phyloP scores from a whole-genome alignment of 2,797 vertebrate genomes.

The Cyclura pinguis region DNA sequence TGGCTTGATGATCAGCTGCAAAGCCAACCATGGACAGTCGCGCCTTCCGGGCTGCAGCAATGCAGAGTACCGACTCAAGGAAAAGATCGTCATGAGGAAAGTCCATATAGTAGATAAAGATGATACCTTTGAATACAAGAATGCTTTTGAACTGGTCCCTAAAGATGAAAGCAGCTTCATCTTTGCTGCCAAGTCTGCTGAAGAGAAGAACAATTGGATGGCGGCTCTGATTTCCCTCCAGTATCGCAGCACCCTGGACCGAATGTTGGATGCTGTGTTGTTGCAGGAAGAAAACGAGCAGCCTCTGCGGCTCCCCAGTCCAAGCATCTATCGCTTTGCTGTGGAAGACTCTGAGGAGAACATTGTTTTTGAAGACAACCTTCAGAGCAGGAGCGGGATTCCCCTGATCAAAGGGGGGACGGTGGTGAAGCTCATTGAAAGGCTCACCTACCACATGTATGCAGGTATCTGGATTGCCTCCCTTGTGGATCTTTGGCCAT shows the following conservation, averaged over 20 bases:
- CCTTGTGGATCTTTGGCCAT: too few species aligned
- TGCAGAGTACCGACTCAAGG: constrained; percentile 94
- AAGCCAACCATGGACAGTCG: constrained; percentile 90
- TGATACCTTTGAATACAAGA: constrained; percentile 86
- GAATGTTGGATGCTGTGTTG: constrained; percentile 92
- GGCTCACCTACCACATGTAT: constrained; percentile 98
- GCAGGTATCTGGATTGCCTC: constrained; percentile 84
- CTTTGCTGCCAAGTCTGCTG: constrained; percentile 90
- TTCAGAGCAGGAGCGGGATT: constrained; percentile 94
- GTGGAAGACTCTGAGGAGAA: constrained; percentile 96
- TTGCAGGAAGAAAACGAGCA: constrained; percentile 93
- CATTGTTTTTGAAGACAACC: constrained; percentile 94
- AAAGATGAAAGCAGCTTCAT: constrained; percentile 91
- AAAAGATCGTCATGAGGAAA: constrained; percentile 95
- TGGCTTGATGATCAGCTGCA: constrained; percentile 97
- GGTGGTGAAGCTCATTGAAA: constrained; percentile 96
- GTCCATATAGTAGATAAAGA: constrained; percentile 91
- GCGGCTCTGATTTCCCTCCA: constrained; percentile 94
- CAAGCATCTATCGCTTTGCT: constrained; percentile 90
- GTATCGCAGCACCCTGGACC: constrained; percentile 94
- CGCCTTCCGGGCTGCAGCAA: constrained; percentile 91
- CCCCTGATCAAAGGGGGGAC: constrained; percentile 97
- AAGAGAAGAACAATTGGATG: constrained; percentile 98
- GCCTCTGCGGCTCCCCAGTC: constrained; percentile 90
- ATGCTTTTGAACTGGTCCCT: constrained; percentile 91